Evolutionary conservation across 2,888 invertebrate genomes (phyloP), one percentile per base, ranked within the genome.

Genomic region (Dicyrtoma fusca): DNA sequence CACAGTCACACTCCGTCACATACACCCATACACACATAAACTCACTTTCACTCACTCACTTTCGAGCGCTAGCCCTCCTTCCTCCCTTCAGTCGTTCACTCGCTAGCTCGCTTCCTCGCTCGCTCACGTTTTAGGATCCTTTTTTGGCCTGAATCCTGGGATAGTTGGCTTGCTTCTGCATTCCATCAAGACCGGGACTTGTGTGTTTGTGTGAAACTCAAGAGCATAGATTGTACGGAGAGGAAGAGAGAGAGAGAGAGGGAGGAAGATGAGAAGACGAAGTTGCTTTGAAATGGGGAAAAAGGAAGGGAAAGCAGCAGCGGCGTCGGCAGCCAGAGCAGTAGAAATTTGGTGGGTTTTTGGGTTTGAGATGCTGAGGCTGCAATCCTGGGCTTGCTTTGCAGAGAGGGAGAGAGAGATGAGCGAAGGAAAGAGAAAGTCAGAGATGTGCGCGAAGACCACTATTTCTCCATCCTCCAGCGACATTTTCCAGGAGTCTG

Each of bases 401-500:
- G 25, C 11, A 45, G 62, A 23, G 51, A 45, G 51, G 23, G 45
- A 44, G 57, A 57, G 68, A 42, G 34, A 51, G 49, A 55, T 64
- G 57, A n/a, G 44, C 53, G 61, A 61, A 42, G 17, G 44, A 61
- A 19, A 61, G 34, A 61, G 34, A 34, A 34, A 34, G 34, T 8
- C 8, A 47, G 64, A 25, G 65, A 51, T 65, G 65, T 65, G 65
- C 65, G 65, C 65, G 65, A 25, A 65, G 49, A 64, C 23, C 47
- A 45, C 64, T 21, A 25, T 26, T 61, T 69, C 69, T 13, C 62
- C 69, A 53, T 69, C 68, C 64, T 65, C 62, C 66, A 68, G 64
- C 66, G 69, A 59, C 68, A 69, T 72, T 73, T 71, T 65, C 71
- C 69, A 71, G 63, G 66, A 72, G 64, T 70, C 73, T 71, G 71